A percentile compares a stretch with the other conserved stretches of the same genome.
These are phyloP conservation scores for Lepidiolamprologus cunningtoni DNA, from an alignment of 2,113 vertebrate species.

Conservation along the genomic window DNA sequence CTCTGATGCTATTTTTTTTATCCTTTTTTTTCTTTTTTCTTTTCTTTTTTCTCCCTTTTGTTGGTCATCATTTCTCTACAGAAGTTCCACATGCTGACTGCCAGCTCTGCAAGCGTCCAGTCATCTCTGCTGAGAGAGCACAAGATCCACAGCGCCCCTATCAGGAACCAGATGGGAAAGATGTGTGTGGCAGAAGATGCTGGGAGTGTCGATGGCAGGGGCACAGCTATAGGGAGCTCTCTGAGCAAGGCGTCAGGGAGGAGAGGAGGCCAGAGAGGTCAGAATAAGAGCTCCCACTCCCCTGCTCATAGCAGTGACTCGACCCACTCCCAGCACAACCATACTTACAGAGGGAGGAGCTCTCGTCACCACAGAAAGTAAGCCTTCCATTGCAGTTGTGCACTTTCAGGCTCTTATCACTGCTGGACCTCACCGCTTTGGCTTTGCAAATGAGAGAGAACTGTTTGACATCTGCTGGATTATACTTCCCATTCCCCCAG, in stretches of 20 bases:
- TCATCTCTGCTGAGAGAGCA: slow-evolving; percentile 66
- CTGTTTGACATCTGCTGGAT: background rate
- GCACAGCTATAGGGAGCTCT: slow-evolving; percentile 57
- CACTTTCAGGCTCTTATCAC: background rate
- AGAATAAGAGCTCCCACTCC: slow-evolving; percentile 68
- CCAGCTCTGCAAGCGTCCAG: slow-evolving; percentile 70
- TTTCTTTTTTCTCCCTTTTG: slow-evolving; percentile 51
- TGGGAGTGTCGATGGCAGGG: slow-evolving; percentile 62
- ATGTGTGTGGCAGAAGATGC: slow-evolving; percentile 62
- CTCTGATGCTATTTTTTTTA: slow-evolving; percentile 71
- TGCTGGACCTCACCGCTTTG: background rate
- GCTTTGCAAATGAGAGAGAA: background rate
- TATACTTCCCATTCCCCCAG: slow-evolving; percentile 4
- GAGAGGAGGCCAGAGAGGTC: slow-evolving; percentile 70
- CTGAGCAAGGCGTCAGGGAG: slow-evolving; percentile 65
- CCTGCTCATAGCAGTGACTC: slow-evolving; percentile 89
- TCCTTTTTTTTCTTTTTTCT: slow-evolving; percentile 59
- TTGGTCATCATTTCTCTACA: slow-evolving; percentile 72
- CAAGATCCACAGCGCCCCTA: slow-evolving; percentile 47
- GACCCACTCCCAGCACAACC: slow-evolving; percentile 70
- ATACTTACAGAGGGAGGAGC: slow-evolving; percentile 70
- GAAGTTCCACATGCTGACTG: slow-evolving; percentile 74
- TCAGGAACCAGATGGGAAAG: slow-evolving; percentile 57
- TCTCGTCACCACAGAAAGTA: slow-evolving; percentile 80
- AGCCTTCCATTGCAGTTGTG: slow-evolving; percentile 14